Base-by-base conservation (phyloP, 2,113 vertebrate species). In the Phrynosoma platyrhinos region DNA sequence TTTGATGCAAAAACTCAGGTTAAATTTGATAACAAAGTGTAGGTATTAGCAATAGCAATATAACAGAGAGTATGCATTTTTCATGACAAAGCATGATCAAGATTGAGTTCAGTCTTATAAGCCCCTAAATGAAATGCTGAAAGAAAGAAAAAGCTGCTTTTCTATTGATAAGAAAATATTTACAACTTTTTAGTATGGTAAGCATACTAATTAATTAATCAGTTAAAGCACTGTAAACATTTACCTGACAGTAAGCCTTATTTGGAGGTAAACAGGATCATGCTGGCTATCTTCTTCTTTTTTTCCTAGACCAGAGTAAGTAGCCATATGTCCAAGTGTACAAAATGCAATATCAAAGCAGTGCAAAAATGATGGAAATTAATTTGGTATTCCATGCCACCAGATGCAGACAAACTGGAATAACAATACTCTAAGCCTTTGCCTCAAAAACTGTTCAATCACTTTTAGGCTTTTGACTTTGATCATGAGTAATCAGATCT, bases 381-480 rank as follows among this genome's bases (percentile, higher is more conserved):
- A 62, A 81, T 64, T 81, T 64, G 55, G 30, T 62, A 81, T 81
- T 64, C 30, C n/a, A 81, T 81, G 53, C 79, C 32, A 81, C 7
- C n/a, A 81, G 20, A 62, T 62, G n/a, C n/a, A 62, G n/a, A 16
- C n/a, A 58, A 8, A 21, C 79, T 62, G 55, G 32, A 40, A 81
- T 21, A 64, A 81, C 30, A 64, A n/a, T 23, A 62, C 64, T 40
- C 55, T 36, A 80, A 32, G 18, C 32, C 79, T 80, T 21, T 80
- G 53, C 30, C 55, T 62, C 55, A 80, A 80, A 58, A 80, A 36
- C 79, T 36, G 79, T 80, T 80, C 79, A 80, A 36, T 62, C 9
- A 4, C 30, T 53, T 62, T 78, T 32, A 77, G 47, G 47, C 32
- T 62, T 62, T 62, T 62, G 53, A 36, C 30, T 62, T 80, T 80